A percentile compares a stretch with the other conserved stretches of the same genome.
phyloP scores from a whole-genome alignment of 2,113 vertebrate species.

The Notechis scutatus region DNA sequence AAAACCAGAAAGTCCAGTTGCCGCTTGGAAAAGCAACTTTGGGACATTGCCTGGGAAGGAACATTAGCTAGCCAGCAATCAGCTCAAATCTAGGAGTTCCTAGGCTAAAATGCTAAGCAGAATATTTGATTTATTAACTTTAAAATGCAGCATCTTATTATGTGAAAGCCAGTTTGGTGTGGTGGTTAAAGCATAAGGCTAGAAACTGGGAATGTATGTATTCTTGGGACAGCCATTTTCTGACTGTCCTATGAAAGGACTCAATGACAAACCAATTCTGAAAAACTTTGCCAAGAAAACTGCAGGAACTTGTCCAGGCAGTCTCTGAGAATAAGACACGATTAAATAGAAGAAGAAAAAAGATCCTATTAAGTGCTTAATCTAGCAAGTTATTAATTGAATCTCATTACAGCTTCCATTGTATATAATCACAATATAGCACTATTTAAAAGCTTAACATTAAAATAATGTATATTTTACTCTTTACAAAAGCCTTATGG shows the following conservation, averaged over 20 bases:
- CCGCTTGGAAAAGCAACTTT: too few relatives aligned
- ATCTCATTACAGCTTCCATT: not conserved
- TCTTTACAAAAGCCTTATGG: not conserved
- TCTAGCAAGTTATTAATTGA: not conserved
- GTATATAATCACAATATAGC: not conserved
- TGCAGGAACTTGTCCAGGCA: not conserved
- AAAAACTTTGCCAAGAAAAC: not conserved
- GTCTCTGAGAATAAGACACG: not conserved
- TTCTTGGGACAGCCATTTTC: not conserved
- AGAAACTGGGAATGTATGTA: not conserved
- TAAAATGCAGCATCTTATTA: not conserved
- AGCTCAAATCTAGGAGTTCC: not conserved
- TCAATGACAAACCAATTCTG: not conserved
- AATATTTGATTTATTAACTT: not conserved
- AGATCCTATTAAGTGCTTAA: not conserved
- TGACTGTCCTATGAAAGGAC: not conserved
- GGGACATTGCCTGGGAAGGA: not conserved
- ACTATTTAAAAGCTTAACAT: not conserved
- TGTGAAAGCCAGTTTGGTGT: not conserved
- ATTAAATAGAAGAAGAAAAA: not conserved
- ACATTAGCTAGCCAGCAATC: not conserved
- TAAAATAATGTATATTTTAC: slow-evolving; percentile 10
- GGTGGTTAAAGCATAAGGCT: not conserved
- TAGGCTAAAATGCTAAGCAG: not conserved
- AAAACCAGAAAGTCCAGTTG: too few relatives aligned